A percentile compares a stretch with the other conserved stretches of the same genome.
Evolutionary conservation across 1,140 invertebrate genomes (phyloP).

Genomic region (Melitaea cinxia): DNA sequence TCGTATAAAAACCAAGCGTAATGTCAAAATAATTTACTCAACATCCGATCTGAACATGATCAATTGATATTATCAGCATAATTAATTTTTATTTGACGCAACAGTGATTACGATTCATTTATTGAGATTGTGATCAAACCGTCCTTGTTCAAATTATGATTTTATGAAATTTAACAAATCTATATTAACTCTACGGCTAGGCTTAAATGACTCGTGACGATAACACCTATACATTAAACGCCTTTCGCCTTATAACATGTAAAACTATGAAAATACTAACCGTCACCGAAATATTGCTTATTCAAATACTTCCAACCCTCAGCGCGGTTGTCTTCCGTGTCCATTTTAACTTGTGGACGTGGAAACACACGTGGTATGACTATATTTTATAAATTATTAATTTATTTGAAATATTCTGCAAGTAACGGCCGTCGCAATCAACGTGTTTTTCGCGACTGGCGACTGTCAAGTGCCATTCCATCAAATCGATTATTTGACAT

Average conservation of each 20-base stretch:
- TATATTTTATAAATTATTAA: constrained; percentile 10
- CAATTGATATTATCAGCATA: constrained; percentile 6
- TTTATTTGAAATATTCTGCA: constrained; percentile 3
- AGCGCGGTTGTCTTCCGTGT: constrained; percentile 68
- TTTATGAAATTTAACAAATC: not conserved
- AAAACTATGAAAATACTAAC: constrained; percentile 51
- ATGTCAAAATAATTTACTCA: constrained; percentile 8
- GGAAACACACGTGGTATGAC: constrained; percentile 24
- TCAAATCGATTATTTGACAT: constrained; percentile 23
- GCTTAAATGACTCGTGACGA: constrained; percentile 4
- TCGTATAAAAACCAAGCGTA: too few species aligned
- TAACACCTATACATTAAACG: constrained; percentile 10
- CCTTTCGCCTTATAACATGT: constrained; percentile 22
- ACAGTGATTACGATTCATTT: not conserved
- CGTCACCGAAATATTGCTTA: constrained; percentile 79
- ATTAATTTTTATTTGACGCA: not conserved
- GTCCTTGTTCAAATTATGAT: not conserved
- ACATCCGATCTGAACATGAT: constrained; percentile 22
- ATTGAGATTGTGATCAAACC: not conserved
- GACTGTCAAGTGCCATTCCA: constrained; percentile 21
- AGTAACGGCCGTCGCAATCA: constrained; percentile 21
- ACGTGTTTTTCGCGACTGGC: constrained; percentile 30
- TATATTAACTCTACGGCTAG: not conserved
- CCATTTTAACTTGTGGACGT: constrained; percentile 48
- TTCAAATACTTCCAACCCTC: constrained; percentile 81